Base-by-base conservation (phyloP, 2,113 vertebrate genomes). In the Anoura caudifer region DNA sequence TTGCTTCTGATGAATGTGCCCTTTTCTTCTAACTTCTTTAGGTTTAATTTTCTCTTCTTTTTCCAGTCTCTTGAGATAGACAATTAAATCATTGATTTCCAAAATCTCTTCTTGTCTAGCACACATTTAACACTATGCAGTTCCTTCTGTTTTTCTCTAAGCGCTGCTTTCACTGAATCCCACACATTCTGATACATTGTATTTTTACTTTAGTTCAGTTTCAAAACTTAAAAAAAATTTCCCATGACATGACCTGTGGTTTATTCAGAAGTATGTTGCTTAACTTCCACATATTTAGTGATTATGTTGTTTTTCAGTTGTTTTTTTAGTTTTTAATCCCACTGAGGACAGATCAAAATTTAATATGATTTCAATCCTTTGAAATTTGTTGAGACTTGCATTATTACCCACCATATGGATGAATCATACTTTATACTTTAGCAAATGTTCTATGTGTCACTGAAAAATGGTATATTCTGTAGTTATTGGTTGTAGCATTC, bases 241-340 rank as follows among this genome's bases (percentile, higher is more conserved):
- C 22, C 28, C 65, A 43, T 69, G n/a, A 56, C 59, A 41, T 43
- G 45, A 56, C 17, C 28, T 31, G 36, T 67, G 16, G 45, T 82
- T 93, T n/a, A 72, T 88, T 82, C 41, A 79, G 52, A 91, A 90
- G 3, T 38, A 31, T 47, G 47, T 24, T 81, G 43, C 50, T 73
- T 69, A 50, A 59, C 41, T 77, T 77, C 28, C 38, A 26, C 15
- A 5, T 41, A 90, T 69, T 47, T 84, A 26, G 38, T 33, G 14
- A 50, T 59, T 84, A 10, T 87, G 24, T 45, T 67, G 14, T 54
- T 4, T 59, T 63, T 61, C 20, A 7, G 26, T 47, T 79, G 4
- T 69, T 79, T 79, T 79, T 63, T 61, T 70, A 31, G 19, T 54
- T 75, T 90, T 91, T 79, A 95, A 91, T 95, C 50, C n/a, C 31